A percentile compares a stretch with the other conserved stretches of the same genome.
Conservation (phyloP, 2,113 vertebrate species). For the Trichomycterus rosablanca region DNA sequence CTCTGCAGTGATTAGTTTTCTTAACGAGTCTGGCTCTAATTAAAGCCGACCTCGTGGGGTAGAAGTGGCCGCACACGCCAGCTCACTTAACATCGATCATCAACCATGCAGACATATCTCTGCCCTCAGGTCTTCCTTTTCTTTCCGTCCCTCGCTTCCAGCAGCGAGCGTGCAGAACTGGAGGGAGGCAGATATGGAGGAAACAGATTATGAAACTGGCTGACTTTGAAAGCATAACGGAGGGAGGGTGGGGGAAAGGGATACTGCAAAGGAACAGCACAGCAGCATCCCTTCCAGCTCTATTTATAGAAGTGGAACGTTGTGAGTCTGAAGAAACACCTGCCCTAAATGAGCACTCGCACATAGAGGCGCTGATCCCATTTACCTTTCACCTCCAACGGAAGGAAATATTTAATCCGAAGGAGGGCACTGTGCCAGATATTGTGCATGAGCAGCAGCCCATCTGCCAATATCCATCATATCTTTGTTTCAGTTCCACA, state of each 20-base stretch:
- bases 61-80: constrained; percentile 12
- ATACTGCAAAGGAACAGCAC: constrained; percentile 32
- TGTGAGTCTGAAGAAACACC: constrained; percentile 52
- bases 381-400: constrained; percentile 46
- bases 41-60: constrained; percentile 15
- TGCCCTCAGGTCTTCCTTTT: not conserved
- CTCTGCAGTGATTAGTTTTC: constrained; percentile 26
- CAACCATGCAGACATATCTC: not conserved
- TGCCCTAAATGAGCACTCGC: constrained; percentile 44
- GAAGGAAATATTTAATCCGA: too few species aligned
- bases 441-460: constrained; percentile 41
- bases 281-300: constrained; percentile 45
- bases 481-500: constrained; percentile 16
- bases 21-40: constrained; percentile 28
- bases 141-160: not conserved
- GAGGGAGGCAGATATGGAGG: not conserved
- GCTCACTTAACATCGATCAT: constrained; percentile 22
- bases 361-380: constrained; percentile 40
- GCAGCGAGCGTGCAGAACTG: not conserved
- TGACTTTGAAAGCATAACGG: constrained; percentile 24
- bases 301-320: constrained; percentile 55
- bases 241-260: constrained; percentile 16
- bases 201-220: constrained; percentile 15
- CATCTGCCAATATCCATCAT: constrained; percentile 46
- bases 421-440: constrained; percentile 37